Evolutionary conservation across 2,113 vertebrate genomes (phyloP).

Genomic region (Lamprotornis superbus): DNA sequence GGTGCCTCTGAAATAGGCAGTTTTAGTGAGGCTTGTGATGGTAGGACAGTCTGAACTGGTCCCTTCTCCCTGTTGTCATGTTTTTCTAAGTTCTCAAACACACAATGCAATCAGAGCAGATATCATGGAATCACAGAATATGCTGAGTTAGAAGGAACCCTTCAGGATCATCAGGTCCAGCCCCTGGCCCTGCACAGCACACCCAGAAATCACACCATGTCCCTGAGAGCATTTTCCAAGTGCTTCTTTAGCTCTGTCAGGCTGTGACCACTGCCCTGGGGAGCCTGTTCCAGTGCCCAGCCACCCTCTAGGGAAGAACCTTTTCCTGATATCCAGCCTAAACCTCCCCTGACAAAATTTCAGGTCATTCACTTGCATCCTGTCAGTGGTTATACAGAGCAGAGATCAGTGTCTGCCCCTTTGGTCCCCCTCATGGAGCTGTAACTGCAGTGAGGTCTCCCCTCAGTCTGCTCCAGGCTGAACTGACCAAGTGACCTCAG

Average conservation of each 20-base stretch:
- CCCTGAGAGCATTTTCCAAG: neutral
- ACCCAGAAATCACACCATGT: no score
- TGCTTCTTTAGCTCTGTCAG: neutral
- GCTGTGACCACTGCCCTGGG: neutral
- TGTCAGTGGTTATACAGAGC: neutral
- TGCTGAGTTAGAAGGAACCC: neutral
- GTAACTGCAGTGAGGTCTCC: no score
- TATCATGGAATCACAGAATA: neutral
- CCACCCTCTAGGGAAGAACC: neutral
- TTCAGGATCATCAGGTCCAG: neutral
- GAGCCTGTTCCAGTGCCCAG: rapidly evolving
- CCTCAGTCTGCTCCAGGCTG: neutral
- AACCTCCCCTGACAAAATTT: neutral
- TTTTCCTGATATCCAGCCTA: neutral
- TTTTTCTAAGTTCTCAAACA: neutral
- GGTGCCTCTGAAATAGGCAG: neutral
- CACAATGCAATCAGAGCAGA: neutral
- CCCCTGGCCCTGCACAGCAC: neutral
- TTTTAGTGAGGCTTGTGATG: neutral
- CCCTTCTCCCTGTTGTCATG: rapidly evolving
- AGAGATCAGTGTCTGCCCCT: neutral
- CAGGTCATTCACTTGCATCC: rapidly evolving
- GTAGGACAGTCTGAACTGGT: neutral
- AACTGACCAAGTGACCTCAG: neutral
- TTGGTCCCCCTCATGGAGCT: rapidly evolving